A percentile compares a stretch with the other conserved stretches of the same genome.
These are phyloP conservation scores for Agonopterix arenella DNA, from an alignment of 2,888 invertebrate genomes.

Conservation along the genomic window DNA sequence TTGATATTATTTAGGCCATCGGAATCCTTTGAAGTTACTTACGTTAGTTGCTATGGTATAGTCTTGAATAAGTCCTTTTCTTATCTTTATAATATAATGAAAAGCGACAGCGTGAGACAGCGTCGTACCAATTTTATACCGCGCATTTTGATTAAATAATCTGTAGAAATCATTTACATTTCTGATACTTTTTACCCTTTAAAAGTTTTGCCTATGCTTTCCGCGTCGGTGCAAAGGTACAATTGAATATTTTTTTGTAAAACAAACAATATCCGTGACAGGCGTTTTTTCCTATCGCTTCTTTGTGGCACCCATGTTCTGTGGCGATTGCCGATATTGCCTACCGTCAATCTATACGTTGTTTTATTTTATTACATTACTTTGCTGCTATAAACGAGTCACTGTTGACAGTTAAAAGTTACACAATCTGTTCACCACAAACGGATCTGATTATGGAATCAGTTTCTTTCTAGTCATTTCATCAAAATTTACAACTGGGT, in stretches of 20 bases:
- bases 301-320: conserved; percentile 32
- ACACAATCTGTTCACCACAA: background rate
- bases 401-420: conserved; percentile 1
- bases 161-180: too few relatives aligned
- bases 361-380: conserved; percentile 13
- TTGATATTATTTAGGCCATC: conserved; percentile 32
- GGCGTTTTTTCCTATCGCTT: conserved; percentile 27
- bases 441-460: conserved; percentile 1
- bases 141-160: too few relatives aligned
- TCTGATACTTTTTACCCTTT: too few relatives aligned
- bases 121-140: too few relatives aligned
- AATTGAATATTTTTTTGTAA: conserved; percentile 29
- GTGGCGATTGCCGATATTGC: conserved; percentile 37
- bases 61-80: background rate
- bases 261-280: conserved; percentile 35
- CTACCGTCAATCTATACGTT: conserved; percentile 14
- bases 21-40: conserved; percentile 32
- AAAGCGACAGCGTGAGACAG: too few relatives aligned
- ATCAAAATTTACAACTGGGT: background rate
- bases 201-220: conserved; percentile 15
- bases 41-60: background rate
- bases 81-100: too few relatives aligned
- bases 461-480: conserved; percentile 1
- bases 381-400: conserved; percentile 1
- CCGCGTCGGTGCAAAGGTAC: conserved; percentile 29